phyloP scores from a whole-genome alignment of 2,113 vertebrate species.

The Periophthalmus modestus region DNA sequence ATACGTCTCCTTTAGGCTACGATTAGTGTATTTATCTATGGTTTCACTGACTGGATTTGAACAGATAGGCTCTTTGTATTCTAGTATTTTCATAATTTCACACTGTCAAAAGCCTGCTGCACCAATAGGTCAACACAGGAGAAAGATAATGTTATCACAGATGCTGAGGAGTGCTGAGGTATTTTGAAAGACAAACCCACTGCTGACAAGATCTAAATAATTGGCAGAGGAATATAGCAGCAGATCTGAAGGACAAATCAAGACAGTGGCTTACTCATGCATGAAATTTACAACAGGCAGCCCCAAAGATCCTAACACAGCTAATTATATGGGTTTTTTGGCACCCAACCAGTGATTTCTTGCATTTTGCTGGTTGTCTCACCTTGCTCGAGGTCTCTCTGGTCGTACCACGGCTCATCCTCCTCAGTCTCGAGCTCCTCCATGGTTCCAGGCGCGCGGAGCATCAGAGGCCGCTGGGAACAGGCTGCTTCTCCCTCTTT shows the following conservation, averaged over 20 bases:
- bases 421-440: slow-evolving; percentile 93
- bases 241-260: slow-evolving; percentile 12
- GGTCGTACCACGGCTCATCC: slow-evolving; percentile 96
- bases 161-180: not conserved
- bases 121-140: not conserved
- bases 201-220: slow-evolving; percentile 47
- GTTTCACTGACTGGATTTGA: not conserved
- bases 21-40: no score
- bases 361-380: slow-evolving; percentile 12
- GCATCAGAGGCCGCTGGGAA: slow-evolving; percentile 62
- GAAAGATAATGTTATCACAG: not conserved
- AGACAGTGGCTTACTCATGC: not conserved
- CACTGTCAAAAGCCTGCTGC: not conserved
- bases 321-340: not conserved
- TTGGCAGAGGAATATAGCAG: slow-evolving; percentile 22
- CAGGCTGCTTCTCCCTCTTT: slow-evolving; percentile 8
- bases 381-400: slow-evolving; percentile 97
- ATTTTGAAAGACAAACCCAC: slow-evolving; percentile 32
- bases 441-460: slow-evolving; percentile 84
- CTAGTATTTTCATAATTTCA: not conserved
- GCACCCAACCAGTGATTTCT: not conserved
- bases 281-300: not conserved
- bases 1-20: no score
- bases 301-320: not conserved
- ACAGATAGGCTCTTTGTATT: not conserved